Base-by-base conservation (phyloP, 2,888 invertebrate genomes). In the Muschampia plurimacula region DNA sequence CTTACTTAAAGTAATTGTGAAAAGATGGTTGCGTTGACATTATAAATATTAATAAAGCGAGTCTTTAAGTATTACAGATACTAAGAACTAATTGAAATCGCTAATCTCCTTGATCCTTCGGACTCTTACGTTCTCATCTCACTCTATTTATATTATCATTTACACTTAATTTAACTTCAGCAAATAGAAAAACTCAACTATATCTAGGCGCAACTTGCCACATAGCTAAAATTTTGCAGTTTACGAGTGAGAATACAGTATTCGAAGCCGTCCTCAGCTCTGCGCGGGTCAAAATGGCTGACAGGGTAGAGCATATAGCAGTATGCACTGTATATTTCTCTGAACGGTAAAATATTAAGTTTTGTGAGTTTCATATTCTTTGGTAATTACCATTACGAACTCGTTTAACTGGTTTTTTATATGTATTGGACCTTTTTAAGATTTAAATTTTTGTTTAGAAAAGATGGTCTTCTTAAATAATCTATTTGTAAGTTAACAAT, bases 1-100 rank as follows among this genome's bases (percentile, higher is more conserved):
- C 84, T 68, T 68, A 72, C 67, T 72, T 72, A 68, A 52, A n/a
- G 10, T 52, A 55, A 68, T 64, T 68, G 49, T 68, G 63, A 55
- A 72, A 68, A 68, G 46, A 72, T 72, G 72, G n/a, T 72, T 44
- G 57, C 12, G 63, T 72, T 72, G 72, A 72, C 72, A 68, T 22
- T 22, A 32, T 36, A 39, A 69, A n/a, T 62, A 49, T 8, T 36
- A 62, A 60, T 36, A 7, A 63, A 55, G 46, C 57, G 28, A 36
- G 9, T 7, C 10, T 59, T 32, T 57, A 64, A 68, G 67, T 67
- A 64, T 72, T 72, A 72, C 72, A 68, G 72, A 62, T 72, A 64
- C 39, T 8, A 4, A 49, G n/a, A 71, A 68, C 60, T 32, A 0
- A 41, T 15, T 62, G 6, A 41, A 62, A 41, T 41, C 36, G n/a